Percentiles rank a stretch among this genome's conserved stretches.
phyloP scores from a whole-genome alignment of 2,113 vertebrate species.

The Ceyx melanurus region DNA sequence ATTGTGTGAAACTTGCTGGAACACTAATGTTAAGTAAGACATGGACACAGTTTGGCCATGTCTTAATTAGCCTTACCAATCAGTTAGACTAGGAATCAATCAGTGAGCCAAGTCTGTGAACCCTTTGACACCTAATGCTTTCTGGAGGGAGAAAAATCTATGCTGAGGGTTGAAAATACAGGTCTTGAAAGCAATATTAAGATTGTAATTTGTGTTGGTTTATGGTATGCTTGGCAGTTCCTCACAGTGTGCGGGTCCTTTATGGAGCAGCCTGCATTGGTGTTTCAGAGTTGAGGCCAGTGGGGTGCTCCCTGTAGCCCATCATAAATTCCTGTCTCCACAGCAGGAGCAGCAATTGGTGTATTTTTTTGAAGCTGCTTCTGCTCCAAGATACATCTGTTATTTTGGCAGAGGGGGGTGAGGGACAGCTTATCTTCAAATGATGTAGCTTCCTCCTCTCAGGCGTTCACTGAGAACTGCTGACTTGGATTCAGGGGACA shows the following conservation, averaged over 20 bases:
- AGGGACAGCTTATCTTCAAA: neutral
- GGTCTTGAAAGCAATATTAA: slow-evolving; percentile 21
- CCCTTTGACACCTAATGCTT: slow-evolving; percentile 58
- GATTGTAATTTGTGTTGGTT: slow-evolving; percentile 18
- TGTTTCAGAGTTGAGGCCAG: slow-evolving; percentile 10
- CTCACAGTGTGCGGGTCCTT: slow-evolving; percentile 25
- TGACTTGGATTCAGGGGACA: neutral
- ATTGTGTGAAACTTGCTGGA: slow-evolving; percentile 72
- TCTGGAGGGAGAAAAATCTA: neutral
- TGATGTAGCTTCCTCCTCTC: neutral
- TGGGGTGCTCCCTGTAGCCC: slow-evolving; percentile 3
- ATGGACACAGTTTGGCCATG: slow-evolving; percentile 69
- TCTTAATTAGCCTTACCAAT: slow-evolving; percentile 74
- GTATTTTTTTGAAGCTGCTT: slow-evolving; percentile 30
- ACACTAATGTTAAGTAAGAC: slow-evolving; percentile 54
- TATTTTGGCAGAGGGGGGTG: neutral
- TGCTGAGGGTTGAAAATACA: slow-evolving; percentile 14
- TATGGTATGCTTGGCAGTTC: neutral
- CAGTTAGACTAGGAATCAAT: slow-evolving; percentile 61
- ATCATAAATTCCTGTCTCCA: neutral
- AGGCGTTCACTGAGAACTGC: neutral
- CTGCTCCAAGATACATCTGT: neutral
- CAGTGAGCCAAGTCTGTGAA: slow-evolving; percentile 47
- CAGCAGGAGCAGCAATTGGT: slow-evolving; percentile 48
- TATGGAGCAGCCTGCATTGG: neutral